phyloP scores from a whole-genome alignment of 2,888 invertebrate genomes.

The Andrena haemorrhoa region DNA sequence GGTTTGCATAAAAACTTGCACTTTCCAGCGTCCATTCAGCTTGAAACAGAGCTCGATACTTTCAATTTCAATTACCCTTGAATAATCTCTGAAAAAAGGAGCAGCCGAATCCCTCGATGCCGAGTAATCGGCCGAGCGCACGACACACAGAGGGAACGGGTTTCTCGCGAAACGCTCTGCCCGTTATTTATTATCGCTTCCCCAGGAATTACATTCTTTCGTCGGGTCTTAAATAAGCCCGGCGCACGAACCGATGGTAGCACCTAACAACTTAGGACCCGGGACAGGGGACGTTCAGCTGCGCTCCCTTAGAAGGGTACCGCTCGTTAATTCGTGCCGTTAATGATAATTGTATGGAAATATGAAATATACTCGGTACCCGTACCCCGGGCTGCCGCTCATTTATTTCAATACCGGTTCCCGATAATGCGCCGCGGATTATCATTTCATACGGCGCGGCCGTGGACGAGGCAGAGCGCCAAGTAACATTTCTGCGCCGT shows the following conservation, averaged over 20 bases:
- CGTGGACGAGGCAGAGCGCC: not conserved
- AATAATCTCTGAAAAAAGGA: not conserved
- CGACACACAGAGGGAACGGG: slow-evolving; percentile 25
- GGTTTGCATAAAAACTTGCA: not conserved
- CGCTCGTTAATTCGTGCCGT: slow-evolving; percentile 67
- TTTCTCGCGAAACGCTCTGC: slow-evolving; percentile 28
- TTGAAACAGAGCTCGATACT: not conserved
- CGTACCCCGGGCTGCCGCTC: slow-evolving; percentile 35
- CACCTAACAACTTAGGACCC: slow-evolving; percentile 59
- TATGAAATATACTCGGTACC: slow-evolving; percentile 63
- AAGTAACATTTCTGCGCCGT: not conserved
- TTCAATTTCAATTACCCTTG: not conserved
- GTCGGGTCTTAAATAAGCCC: slow-evolving; percentile 26
- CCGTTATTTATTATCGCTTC: slow-evolving; percentile 50
- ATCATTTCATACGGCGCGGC: slow-evolving; percentile 47
- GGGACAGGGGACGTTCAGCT: slow-evolving; percentile 29
- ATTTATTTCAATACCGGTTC: slow-evolving; percentile 73
- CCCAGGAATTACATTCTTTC: slow-evolving; percentile 50
- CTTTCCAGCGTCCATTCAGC: too few species aligned
- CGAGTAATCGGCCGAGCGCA: slow-evolving; percentile 20
- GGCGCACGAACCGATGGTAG: slow-evolving; percentile 36
- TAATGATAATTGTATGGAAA: slow-evolving; percentile 76
- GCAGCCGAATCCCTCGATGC: not conserved
- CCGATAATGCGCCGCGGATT: slow-evolving; percentile 57
- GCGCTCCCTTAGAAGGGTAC: slow-evolving; percentile 53